phyloP scores from a whole-genome alignment of 2,113 vertebrate species.

The Eublepharis macularius region DNA sequence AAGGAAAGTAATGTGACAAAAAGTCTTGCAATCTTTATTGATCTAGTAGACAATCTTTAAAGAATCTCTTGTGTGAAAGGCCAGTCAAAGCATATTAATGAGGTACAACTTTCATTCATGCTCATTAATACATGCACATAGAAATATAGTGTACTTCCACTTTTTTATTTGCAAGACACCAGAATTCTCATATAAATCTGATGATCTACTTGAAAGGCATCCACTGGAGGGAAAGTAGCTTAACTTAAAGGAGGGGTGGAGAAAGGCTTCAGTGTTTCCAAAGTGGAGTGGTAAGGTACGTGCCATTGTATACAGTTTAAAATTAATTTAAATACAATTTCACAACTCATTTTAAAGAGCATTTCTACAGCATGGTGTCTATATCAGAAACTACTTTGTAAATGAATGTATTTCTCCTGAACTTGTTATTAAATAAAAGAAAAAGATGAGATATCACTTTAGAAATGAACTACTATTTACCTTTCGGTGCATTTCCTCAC shows the following conservation, averaged over 20 bases:
- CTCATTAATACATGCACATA: no score
- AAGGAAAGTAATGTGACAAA: background rate
- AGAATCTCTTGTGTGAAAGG: background rate
- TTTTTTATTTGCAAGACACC: background rate
- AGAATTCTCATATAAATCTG: background rate
- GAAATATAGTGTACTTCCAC: no score
- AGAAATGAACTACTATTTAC: background rate
- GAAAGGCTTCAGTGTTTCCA: no score
- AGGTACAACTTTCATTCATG: background rate
- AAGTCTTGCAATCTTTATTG: background rate
- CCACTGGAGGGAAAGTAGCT: no score
- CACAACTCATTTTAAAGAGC: rapidly evolving
- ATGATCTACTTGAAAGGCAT: background rate
- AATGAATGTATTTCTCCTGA: background rate
- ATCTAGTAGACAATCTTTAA: background rate
- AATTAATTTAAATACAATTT: background rate
- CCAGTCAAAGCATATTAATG: background rate
- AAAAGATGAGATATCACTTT: background rate
- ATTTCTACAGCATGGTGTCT: background rate
- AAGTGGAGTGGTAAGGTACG: no score
- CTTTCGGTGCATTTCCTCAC: no score
- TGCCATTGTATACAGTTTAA: background rate
- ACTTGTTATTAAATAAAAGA: background rate
- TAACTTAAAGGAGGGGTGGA: no score
- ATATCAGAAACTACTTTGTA: background rate